A percentile compares a stretch with the other conserved stretches of the same genome.
These are phyloP conservation scores for Gallinago stenura DNA, from an alignment of 2,797 vertebrate species.

Conservation along the genomic window DNA sequence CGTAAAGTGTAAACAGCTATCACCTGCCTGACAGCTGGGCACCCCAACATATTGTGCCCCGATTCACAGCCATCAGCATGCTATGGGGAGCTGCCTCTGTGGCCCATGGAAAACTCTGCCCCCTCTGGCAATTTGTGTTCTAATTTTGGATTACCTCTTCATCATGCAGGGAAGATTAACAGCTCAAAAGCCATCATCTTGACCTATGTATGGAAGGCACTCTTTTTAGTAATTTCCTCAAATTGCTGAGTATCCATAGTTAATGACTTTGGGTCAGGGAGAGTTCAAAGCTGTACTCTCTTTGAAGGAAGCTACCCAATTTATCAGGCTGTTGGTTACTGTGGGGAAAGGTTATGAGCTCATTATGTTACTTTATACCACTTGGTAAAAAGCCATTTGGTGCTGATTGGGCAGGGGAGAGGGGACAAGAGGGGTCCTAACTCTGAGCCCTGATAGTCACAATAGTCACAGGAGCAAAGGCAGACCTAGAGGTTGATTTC, in stretches of 20 bases:
- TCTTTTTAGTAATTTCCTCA: slow-evolving; percentile 3
- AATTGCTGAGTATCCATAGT: background rate
- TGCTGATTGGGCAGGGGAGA: background rate
- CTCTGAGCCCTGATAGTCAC: background rate
- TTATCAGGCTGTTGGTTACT: background rate
- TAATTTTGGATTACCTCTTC: background rate
- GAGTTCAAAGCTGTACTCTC: background rate
- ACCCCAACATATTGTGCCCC: fast-evolving
- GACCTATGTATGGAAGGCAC: background rate
- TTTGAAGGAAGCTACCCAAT: background rate
- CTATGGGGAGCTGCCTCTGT: background rate
- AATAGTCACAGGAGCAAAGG: fast-evolving
- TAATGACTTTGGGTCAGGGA: background rate
- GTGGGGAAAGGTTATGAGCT: background rate
- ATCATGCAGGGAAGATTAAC: background rate
- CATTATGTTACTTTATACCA: background rate
- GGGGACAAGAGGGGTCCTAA: background rate
- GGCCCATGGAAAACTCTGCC: background rate
- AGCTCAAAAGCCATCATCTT: slow-evolving; percentile 17
- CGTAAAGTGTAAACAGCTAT: background rate
- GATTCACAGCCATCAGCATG: fast-evolving
- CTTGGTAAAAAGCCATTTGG: background rate
- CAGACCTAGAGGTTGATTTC: background rate
- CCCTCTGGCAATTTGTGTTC: background rate
- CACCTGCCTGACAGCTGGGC: background rate